Percentiles rank a stretch among this genome's conserved stretches.
These are phyloP conservation scores for Dryocosmus kuriphilus DNA, from an alignment of 2,888 invertebrate genomes.

Conservation along the genomic window DNA sequence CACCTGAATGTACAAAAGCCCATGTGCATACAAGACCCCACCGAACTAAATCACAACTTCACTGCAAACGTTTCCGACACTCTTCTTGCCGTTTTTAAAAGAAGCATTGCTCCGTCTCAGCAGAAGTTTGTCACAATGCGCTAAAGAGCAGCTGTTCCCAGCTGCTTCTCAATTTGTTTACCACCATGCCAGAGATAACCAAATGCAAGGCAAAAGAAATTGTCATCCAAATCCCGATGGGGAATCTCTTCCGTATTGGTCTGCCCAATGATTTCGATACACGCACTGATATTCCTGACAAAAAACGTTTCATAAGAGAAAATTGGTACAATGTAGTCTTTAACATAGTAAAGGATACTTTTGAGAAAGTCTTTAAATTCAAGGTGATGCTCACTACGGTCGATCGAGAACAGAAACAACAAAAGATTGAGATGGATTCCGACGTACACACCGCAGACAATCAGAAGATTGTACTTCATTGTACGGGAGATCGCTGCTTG, in stretches of 20 bases:
- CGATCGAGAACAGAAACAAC: constrained; percentile 68
- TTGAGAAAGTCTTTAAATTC: constrained; percentile 72
- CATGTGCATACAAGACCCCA: constrained; percentile 84
- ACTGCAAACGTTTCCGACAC: constrained; percentile 73
- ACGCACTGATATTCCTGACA: constrained; percentile 55
- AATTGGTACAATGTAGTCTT: constrained; percentile 70
- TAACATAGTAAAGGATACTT: constrained; percentile 67
- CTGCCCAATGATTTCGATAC: constrained; percentile 56
- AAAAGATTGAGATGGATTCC: constrained; percentile 69
- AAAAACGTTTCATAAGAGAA: constrained; percentile 55
- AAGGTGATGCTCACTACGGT: constrained; percentile 60
- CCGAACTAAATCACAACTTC: constrained; percentile 82
- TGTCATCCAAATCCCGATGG: constrained; percentile 57
- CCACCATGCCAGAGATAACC: constrained; percentile 42
- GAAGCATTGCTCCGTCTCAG: constrained; percentile 66
- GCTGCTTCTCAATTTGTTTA: constrained; percentile 63
- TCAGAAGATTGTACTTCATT: constrained; percentile 66
- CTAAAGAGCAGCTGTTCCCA: constrained; percentile 55
- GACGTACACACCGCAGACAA: constrained; percentile 72
- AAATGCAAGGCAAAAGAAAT: constrained; percentile 48
- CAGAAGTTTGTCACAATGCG: constrained; percentile 61
- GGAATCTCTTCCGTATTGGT: constrained; percentile 56
- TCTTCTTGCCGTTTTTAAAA: constrained; percentile 68
- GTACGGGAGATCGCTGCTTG: constrained; percentile 70
- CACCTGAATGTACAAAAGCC: constrained; percentile 52